These are phyloP conservation scores for Halcyon smyrnensis DNA, from an alignment of 2,797 vertebrate species.

Conservation along the genomic window DNA sequence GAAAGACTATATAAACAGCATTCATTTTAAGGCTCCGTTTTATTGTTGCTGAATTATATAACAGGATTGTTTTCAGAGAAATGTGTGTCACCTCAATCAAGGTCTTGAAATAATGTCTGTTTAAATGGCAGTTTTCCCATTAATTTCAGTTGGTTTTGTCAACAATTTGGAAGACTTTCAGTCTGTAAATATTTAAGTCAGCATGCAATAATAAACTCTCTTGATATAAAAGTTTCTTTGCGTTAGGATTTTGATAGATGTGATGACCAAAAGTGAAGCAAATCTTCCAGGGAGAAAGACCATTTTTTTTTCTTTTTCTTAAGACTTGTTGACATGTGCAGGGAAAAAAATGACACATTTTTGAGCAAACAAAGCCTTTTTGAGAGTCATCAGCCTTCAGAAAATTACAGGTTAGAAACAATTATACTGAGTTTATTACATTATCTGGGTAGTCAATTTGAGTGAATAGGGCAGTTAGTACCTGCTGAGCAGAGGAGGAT, in stretches of 20 bases:
- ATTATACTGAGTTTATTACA: constrained; percentile 5
- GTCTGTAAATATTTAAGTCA: not conserved
- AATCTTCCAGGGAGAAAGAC: not conserved
- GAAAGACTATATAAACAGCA: not conserved
- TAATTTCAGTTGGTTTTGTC: not conserved
- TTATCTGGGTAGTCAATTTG: constrained; percentile 30
- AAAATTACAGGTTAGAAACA: constrained; percentile 36
- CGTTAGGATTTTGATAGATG: not conserved
- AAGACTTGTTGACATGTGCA: not conserved
- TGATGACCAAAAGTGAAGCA: not conserved
- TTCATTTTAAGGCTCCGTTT: not conserved
- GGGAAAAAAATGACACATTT: not conserved
- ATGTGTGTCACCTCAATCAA: not conserved
- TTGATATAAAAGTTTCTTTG: not conserved
- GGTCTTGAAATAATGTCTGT: not conserved
- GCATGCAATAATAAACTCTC: not conserved
- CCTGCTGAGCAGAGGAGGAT: constrained; percentile 37
- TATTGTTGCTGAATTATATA: not conserved
- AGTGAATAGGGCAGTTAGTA: constrained; percentile 19
- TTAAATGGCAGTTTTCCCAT: not conserved
- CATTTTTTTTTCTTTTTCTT: not conserved
- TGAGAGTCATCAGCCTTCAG: not conserved
- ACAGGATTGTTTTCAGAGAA: constrained; percentile 2
- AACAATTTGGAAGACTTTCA: not conserved
- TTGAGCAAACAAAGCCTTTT: not conserved